Conservation (phyloP, 2,888 invertebrate species). For the Eupithecia exiguata region DNA sequence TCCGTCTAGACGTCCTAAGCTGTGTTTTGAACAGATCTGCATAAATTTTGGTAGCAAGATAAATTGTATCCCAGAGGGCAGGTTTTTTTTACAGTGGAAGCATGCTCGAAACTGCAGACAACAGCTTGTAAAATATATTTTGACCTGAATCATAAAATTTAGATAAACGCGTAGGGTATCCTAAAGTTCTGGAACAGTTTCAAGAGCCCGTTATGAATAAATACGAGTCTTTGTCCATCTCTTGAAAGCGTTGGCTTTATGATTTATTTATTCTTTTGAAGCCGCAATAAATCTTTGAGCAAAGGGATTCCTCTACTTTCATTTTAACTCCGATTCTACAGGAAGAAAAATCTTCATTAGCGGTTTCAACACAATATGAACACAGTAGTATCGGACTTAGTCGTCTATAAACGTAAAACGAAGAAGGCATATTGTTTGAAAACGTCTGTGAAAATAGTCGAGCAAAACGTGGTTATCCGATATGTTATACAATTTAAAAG, state of each 20-base stretch:
- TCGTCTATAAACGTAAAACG: no score
- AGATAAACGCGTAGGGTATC: neutral
- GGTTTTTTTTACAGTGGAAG: neutral
- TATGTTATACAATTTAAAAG: no score
- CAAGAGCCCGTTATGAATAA: conserved; percentile 52
- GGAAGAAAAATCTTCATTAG: conserved; percentile 41
- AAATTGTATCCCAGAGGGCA: neutral
- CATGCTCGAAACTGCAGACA: neutral
- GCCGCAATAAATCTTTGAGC: conserved; percentile 38
- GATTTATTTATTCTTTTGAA: conserved; percentile 59
- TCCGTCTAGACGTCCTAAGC: neutral
- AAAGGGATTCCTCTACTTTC: neutral
- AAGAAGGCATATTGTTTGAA: neutral
- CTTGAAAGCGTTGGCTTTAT: conserved; percentile 51
- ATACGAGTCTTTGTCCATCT: conserved; percentile 48
- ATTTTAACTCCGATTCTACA: neutral
- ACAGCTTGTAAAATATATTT: neutral
- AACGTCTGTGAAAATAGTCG: neutral
- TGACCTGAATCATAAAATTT: neutral
- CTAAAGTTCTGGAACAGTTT: conserved; percentile 16
- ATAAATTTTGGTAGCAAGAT: neutral
- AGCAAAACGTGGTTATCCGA: neutral
- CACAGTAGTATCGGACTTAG: no score
- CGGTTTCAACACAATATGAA: conserved; percentile 43
- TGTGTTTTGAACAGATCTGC: neutral